Conservation (phyloP, 2,797 vertebrate genomes). For the Chaetophractus vellerosus region DNA sequence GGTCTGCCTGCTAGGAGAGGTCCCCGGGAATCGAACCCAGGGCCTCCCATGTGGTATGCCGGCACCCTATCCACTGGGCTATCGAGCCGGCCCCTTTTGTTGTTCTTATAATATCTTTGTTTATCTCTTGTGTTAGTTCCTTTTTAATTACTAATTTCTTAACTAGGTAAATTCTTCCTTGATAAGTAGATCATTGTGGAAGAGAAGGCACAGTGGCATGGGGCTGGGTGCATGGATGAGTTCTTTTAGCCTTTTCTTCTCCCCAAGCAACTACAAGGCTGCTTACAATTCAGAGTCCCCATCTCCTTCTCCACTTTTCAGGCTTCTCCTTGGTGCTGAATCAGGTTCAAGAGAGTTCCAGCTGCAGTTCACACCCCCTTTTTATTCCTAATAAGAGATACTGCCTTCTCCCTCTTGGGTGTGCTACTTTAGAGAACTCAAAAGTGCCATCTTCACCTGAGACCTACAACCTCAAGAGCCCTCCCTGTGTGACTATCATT, state of each 20-base stretch:
- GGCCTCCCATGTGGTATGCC: no score
- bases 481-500: not conserved
- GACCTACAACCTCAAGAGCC: not conserved
- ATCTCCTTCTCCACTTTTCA: not conserved
- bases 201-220: not conserved
- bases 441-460: not conserved
- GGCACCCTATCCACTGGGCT: no score
- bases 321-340: not conserved
- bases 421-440: not conserved
- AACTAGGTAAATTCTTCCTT: not conserved
- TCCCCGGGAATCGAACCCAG: no score
- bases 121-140: not conserved
- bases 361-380: not conserved
- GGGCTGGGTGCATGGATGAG: not conserved
- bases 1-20: no score
- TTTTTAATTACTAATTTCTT: conserved; percentile 39
- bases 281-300: not conserved
- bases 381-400: not conserved
- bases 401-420: not conserved
- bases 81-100: no score
- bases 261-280: not conserved
- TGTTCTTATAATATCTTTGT: not conserved
- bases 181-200: not conserved
- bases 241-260: no score
- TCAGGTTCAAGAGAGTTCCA: not conserved